Evolutionary conservation across 2,797 vertebrate genomes (phyloP).

Genomic region (Perodicticus potto): DNA sequence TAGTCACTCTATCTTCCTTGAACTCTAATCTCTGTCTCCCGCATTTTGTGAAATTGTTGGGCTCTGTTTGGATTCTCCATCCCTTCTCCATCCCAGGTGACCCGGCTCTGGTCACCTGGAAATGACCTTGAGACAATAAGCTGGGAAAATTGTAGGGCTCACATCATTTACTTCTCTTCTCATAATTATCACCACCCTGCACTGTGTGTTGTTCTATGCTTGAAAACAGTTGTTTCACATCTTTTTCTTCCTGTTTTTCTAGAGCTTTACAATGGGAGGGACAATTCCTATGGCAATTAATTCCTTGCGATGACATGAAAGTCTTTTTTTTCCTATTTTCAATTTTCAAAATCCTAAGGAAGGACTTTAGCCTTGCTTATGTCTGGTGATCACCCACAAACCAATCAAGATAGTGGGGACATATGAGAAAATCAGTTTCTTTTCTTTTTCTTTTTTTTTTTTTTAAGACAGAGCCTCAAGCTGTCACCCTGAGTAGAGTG

Average conservation of each 20-base stretch:
- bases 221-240: not conserved
- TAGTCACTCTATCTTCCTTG: not conserved
- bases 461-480: too few species aligned
- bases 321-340: slow-evolving; percentile 44
- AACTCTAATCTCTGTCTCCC: not conserved
- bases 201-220: not conserved
- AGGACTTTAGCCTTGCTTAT: too few species aligned
- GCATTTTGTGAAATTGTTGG: not conserved
- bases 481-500: too few species aligned
- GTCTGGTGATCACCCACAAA: too few species aligned
- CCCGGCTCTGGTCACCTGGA: too few species aligned
- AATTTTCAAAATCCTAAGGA: not conserved
- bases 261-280: not conserved
- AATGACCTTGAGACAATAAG: not conserved
- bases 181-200: not conserved
- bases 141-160: not conserved
- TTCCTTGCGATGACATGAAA: not conserved
- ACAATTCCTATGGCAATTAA: not conserved
- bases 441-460: too few species aligned
- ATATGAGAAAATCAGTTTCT: too few species aligned
- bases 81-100: too few species aligned
- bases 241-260: not conserved
- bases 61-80: not conserved
- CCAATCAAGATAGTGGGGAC: too few species aligned
- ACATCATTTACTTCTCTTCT: not conserved